phyloP scores from a whole-genome alignment of 1,140 invertebrate species.

The Aphelinus certus region DNA sequence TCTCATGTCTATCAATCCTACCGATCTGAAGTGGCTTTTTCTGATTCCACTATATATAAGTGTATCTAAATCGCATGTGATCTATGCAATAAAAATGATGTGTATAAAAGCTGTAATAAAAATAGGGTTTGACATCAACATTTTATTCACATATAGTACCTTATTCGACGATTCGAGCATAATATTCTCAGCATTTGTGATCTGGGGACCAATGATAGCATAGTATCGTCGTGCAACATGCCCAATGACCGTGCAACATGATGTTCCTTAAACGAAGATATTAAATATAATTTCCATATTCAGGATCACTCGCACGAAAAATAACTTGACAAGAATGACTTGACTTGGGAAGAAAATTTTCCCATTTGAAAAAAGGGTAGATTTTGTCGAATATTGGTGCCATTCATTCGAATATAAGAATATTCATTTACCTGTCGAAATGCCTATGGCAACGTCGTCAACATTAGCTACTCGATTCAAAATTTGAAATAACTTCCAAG shows the following conservation, averaged over 20 bases:
- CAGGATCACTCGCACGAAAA: too few relatives aligned
- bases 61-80: slow-evolving; percentile 74
- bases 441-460: slow-evolving; percentile 68
- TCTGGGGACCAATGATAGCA: slow-evolving; percentile 73
- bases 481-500: slow-evolving; percentile 57
- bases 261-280: slow-evolving; percentile 51
- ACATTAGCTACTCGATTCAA: slow-evolving; percentile 63
- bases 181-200: slow-evolving; percentile 65
- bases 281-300: neutral
- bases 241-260: slow-evolving; percentile 77
- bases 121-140: neutral
- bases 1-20: neutral
- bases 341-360: too few relatives aligned
- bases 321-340: too few relatives aligned
- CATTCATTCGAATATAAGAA: too few relatives aligned
- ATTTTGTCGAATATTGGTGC: too few relatives aligned
- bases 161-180: slow-evolving; percentile 39
- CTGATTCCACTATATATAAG: slow-evolving; percentile 69
- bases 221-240: slow-evolving; percentile 73
- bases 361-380: too few relatives aligned
- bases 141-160: slow-evolving; percentile 30
- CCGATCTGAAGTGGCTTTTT: neutral
- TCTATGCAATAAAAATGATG: slow-evolving; percentile 40
- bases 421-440: slow-evolving; percentile 68
- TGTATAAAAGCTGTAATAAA: neutral